Evolutionary conservation across 1,140 invertebrate species (phyloP).

Genomic region (Spodoptera litura): DNA sequence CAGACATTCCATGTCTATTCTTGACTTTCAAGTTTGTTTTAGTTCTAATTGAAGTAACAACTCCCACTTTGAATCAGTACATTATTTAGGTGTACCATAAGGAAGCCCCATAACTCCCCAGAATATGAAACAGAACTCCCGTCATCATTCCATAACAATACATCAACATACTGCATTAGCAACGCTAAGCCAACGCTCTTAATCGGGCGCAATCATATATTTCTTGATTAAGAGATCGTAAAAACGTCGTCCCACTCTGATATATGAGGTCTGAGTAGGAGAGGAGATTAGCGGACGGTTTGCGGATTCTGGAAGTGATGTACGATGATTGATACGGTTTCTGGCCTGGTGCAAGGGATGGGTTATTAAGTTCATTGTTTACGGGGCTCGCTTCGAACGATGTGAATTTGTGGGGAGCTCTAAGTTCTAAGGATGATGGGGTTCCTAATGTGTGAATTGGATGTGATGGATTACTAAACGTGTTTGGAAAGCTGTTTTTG

Average conservation of each 20-base stretch:
- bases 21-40: too few relatives aligned
- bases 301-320: conserved; percentile 45
- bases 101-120: not conserved
- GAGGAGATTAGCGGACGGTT: conserved; percentile 72
- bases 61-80: too few relatives aligned
- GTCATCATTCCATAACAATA: conserved; percentile 54
- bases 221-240: conserved; percentile 85
- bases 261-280: conserved; percentile 72
- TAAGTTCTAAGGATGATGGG: not conserved
- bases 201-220: conserved; percentile 82
- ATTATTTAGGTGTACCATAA: too few relatives aligned
- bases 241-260: conserved; percentile 82
- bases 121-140: conserved; percentile 4
- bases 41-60: too few relatives aligned
- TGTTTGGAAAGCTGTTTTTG: too few relatives aligned
- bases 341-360: conserved; percentile 51
- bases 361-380: conserved; percentile 37
- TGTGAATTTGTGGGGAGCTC: not conserved
- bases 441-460: too few relatives aligned
- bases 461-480: too few relatives aligned
- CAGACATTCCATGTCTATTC: too few relatives aligned
- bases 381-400: not conserved
- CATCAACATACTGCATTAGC: conserved; percentile 78
- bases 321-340: conserved; percentile 41
- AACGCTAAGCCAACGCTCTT: conserved; percentile 75